Evolutionary conservation across 2,113 vertebrate species (phyloP).

Genomic region (Brachypteracias leptosomus): DNA sequence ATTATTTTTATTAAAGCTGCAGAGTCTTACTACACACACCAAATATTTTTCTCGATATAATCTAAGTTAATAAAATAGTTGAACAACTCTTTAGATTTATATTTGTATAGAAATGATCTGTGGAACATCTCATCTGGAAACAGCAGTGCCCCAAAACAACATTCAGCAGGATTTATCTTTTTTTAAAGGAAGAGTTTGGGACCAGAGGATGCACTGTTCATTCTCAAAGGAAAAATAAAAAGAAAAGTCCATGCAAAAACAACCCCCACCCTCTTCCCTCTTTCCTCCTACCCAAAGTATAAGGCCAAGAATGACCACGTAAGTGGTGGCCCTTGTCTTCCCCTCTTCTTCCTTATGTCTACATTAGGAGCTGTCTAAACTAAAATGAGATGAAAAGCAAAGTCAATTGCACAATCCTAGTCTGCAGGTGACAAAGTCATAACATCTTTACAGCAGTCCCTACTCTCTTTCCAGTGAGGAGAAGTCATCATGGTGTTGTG

Average conservation of each 20-base stretch:
- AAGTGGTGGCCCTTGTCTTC: not conserved
- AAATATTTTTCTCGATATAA: slow-evolving; percentile 77
- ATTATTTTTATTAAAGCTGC: slow-evolving; percentile 76
- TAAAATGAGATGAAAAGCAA: slow-evolving; percentile 22
- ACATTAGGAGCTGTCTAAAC: not conserved
- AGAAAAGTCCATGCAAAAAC: slow-evolving; percentile 49
- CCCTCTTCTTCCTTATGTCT: not conserved
- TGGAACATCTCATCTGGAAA: slow-evolving; percentile 56
- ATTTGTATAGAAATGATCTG: slow-evolving; percentile 78
- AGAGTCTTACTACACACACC: slow-evolving; percentile 73
- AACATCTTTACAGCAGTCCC: slow-evolving; percentile 13
- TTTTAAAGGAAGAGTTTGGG: slow-evolving; percentile 50
- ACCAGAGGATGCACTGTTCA: slow-evolving; percentile 48
- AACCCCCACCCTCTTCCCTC: not conserved
- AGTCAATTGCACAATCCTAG: slow-evolving; percentile 55
- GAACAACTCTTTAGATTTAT: slow-evolving; percentile 75
- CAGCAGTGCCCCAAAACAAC: slow-evolving; percentile 47
- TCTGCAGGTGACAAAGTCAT: slow-evolving; percentile 26
- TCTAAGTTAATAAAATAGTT: slow-evolving; percentile 85
- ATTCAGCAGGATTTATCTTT: slow-evolving; percentile 8
- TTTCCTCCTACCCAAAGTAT: not conserved
- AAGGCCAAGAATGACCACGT: not conserved
- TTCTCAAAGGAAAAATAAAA: slow-evolving; percentile 32
- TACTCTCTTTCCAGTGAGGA: not conserved
- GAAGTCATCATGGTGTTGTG: not conserved